These are phyloP conservation scores for Trissoscelio sp. DNA, from an alignment of 2,888 invertebrate genomes.

Conservation along the genomic window DNA sequence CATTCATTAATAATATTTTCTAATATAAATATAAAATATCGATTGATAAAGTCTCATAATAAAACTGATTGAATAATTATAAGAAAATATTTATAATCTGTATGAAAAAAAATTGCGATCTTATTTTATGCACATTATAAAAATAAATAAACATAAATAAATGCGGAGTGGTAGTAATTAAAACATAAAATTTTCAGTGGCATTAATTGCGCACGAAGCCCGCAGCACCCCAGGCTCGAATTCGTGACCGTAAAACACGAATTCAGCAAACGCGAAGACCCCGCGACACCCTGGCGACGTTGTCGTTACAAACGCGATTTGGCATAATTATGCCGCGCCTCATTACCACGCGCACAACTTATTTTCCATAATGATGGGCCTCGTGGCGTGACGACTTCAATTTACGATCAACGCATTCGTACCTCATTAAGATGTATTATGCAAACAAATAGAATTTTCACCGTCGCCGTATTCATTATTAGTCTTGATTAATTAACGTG, in stretches of 20 bases:
- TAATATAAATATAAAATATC: no score
- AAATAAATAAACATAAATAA: no score
- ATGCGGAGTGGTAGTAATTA: no score
- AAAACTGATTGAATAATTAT: no score
- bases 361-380: constrained; percentile 55
- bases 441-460: constrained; percentile 40
- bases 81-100: no score
- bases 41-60: no score
- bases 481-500: constrained; percentile 38
- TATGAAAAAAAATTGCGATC: no score
- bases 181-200: no score
- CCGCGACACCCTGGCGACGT: constrained; percentile 17
- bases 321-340: constrained; percentile 53
- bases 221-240: background rate
- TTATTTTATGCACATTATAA: no score
- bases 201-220: constrained; percentile 7
- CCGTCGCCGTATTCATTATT: constrained; percentile 21
- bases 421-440: constrained; percentile 44
- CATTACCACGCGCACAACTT: constrained; percentile 51
- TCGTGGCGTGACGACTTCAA: constrained; percentile 46
- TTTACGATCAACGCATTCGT: constrained; percentile 50
- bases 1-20: no score
- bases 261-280: constrained; percentile 43
- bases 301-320: constrained; percentile 48
- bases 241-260: constrained; percentile 43